Base-by-base conservation (phyloP, 2,797 vertebrate species). In the Petrocephalus sullivani region DNA sequence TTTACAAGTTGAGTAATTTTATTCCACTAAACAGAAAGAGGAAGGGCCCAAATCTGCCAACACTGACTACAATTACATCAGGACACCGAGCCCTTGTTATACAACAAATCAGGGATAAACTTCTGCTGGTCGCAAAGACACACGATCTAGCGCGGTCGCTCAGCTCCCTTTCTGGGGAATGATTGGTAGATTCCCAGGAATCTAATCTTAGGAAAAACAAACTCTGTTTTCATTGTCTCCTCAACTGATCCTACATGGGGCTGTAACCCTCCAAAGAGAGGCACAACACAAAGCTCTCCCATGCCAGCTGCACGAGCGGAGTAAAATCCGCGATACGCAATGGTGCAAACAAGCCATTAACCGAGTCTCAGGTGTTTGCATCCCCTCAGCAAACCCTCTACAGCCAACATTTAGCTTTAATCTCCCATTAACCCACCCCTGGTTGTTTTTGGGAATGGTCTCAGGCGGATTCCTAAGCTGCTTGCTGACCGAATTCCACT, bases 171-270 rank as follows among this genome's bases (percentile, higher is more conserved):
- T 94, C 92, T 93, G 92, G 92, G 91, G 91, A 71, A 92, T 94
- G 92, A 95, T 95, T 94, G 95, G 93, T 92, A 93, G 93, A 93
- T 93, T 95, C 94, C 92, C 92, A 94, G 90, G 92, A 92, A 91
- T 89, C 91, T 94, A 94, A 95, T 95, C 94, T 89, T 95, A 92
- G 93, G 93, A 94, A 81, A 95, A 95, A 94, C 93, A 95, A 95
- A 94, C 93, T 94, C 91, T 94, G 94, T 95, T 95, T 94, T 95
- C 94, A 93, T 94, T 95, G 94, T 95, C 94, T 94, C 94, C 94
- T 94, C 94, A 95, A 94, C 93, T 92, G 94, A 94, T 95, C 95
- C 95, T 93, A 89, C 92, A 92, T 91, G 94, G 93, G 94, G 95
- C 94, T 93, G 93, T 94, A 94, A 95, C 92, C 94, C 94, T 95